These are phyloP conservation scores for Castor canadensis DNA, from an alignment of 2,113 vertebrate genomes.

Conservation along the genomic window DNA sequence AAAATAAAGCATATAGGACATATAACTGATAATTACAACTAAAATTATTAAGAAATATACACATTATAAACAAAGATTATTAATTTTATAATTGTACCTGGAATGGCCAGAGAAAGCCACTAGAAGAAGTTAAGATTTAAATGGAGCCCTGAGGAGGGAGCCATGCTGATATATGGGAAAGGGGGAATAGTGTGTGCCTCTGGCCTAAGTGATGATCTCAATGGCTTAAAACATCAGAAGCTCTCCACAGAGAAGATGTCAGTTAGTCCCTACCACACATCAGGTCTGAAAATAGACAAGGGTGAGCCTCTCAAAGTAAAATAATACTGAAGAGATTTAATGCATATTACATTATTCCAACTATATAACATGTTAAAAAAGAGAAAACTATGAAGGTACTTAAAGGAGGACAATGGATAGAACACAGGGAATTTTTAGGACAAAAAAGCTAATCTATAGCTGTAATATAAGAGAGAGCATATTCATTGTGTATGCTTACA, in stretches of 20 bases:
- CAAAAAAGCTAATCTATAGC: not conserved
- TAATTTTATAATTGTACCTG: not conserved
- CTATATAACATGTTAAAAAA: not conserved
- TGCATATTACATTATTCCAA: not conserved
- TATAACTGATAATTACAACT: not conserved
- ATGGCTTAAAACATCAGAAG: not conserved
- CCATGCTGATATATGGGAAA: not conserved
- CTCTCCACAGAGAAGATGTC: fast-evolving
- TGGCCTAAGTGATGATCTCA: not conserved
- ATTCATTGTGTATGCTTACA: too few species aligned
- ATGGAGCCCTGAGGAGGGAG: not conserved
- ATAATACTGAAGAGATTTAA: not conserved
- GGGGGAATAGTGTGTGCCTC: not conserved
- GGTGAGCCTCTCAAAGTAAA: not conserved
- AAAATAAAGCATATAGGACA: not conserved
- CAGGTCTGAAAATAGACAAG: not conserved
- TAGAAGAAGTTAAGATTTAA: not conserved
- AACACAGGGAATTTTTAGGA: not conserved
- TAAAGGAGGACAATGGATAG: not conserved
- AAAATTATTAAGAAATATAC: not conserved
- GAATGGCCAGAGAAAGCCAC: not conserved
- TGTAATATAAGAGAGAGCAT: not conserved
- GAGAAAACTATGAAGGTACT: not conserved
- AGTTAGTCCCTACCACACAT: not conserved
- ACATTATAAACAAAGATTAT: not conserved